Evolutionary conservation across 2,113 vertebrate species (phyloP).

Genomic region (Crocuta crocuta): DNA sequence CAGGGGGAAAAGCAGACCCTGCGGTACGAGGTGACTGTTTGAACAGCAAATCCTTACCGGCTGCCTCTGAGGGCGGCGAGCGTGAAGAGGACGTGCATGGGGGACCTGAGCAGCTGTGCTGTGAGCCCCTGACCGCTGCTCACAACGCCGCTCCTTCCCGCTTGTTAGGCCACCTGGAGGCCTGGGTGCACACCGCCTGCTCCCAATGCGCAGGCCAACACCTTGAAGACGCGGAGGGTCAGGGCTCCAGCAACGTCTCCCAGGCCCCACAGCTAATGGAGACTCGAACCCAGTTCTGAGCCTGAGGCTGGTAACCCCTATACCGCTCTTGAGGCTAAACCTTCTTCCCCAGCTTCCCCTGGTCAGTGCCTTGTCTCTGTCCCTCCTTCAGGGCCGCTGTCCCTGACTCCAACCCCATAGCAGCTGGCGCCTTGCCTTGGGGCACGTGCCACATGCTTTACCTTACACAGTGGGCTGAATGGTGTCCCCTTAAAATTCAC

Average conservation of each 20-base stretch:
- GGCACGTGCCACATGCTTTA: fast-evolving
- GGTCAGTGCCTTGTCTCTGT: neutral
- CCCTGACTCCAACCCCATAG: neutral
- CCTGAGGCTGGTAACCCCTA: fast-evolving
- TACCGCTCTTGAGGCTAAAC: neutral
- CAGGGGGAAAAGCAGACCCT: neutral
- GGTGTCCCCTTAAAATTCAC: neutral
- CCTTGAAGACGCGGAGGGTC: neutral
- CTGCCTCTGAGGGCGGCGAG: neutral
- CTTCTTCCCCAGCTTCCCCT: neutral
- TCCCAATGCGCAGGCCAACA: fast-evolving
- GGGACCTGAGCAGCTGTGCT: neutral
- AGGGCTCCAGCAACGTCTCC: neutral
- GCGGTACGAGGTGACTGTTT: neutral
- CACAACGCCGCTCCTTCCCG: fast-evolving
- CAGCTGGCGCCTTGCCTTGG: fast-evolving
- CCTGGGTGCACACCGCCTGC: fast-evolving
- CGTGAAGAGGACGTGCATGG: fast-evolving
- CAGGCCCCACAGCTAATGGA: neutral
- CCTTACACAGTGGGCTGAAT: neutral
- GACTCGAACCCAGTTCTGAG: neutral
- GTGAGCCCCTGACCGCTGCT: too few relatives aligned
- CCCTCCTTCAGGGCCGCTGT: neutral
- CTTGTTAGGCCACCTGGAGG: too few relatives aligned
- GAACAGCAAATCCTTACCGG: fast-evolving